phyloP scores from a whole-genome alignment of 1,140 invertebrate genomes.

The Adoxophyes honmai region DNA sequence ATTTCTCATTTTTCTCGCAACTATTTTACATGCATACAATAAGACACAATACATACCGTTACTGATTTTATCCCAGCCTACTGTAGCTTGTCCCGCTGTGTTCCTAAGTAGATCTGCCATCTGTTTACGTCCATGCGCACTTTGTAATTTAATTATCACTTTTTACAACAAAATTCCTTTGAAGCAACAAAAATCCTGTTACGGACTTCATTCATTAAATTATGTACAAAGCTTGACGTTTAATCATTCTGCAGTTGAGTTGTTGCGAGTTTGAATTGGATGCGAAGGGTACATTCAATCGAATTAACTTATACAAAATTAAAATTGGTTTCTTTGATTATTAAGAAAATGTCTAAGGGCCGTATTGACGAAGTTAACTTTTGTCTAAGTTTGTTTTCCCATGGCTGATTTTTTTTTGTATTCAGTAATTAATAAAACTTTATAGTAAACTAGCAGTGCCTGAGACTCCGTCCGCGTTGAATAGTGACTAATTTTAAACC shows the following conservation, averaged over 20 bases:
- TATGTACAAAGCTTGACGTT: constrained; percentile 6
- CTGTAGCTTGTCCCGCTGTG: neutral
- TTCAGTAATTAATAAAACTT: too few species aligned
- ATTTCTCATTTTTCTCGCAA: too few species aligned
- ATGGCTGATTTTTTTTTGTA: too few species aligned
- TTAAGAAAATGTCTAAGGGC: too few species aligned
- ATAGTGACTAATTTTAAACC: too few species aligned
- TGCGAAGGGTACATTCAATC: neutral
- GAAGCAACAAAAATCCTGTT: constrained; percentile 17
- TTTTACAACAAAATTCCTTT: constrained; percentile 42
- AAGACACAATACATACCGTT: too few species aligned
- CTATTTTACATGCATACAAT: too few species aligned
- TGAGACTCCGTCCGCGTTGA: too few species aligned
- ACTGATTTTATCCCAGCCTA: neutral
- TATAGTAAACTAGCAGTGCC: too few species aligned
- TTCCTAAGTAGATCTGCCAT: constrained; percentile 41
- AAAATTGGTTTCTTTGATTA: neutral
- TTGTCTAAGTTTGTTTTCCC: too few species aligned
- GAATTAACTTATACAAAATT: constrained; percentile 4
- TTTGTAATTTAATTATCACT: constrained; percentile 60
- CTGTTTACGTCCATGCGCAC: constrained; percentile 45
- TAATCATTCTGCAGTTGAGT: constrained; percentile 12
- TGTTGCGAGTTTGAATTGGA: neutral
- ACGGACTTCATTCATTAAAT: constrained; percentile 11
- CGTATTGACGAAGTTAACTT: too few species aligned